Evolutionary conservation across 2,797 vertebrate species (phyloP).

Genomic region (Labroides dimidiatus): DNA sequence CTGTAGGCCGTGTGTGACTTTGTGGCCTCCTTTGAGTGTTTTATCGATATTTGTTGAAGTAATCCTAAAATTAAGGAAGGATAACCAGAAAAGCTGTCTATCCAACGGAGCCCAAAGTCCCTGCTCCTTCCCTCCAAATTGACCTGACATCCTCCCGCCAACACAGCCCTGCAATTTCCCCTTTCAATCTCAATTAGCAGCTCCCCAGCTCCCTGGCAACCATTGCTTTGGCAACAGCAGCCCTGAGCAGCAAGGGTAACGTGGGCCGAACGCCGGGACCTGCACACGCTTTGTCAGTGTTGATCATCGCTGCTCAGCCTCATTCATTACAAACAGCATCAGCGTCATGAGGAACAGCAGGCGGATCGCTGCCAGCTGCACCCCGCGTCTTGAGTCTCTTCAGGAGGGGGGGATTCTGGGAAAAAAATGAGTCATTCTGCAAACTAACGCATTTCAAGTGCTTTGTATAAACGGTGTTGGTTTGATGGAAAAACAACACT

Average conservation of each 20-base stretch:
- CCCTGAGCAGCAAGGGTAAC: slow-evolving; percentile 10
- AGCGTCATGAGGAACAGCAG: slow-evolving; percentile 39
- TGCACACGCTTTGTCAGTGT: slow-evolving; percentile 1
- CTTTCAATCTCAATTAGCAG: slow-evolving; percentile 63
- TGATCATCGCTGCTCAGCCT: slow-evolving; percentile 6
- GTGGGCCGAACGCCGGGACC: slow-evolving; percentile 6
- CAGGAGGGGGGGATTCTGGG: slow-evolving; percentile 59
- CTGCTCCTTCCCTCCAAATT: neutral
- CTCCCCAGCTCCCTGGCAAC: slow-evolving; percentile 75
- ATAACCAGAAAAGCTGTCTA: neutral
- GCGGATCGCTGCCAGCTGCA: slow-evolving; percentile 40
- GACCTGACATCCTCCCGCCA: slow-evolving; percentile 6
- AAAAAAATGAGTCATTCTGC: slow-evolving; percentile 48
- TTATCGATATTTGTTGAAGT: neutral
- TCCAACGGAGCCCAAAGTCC: neutral
- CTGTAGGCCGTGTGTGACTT: no score
- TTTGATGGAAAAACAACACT: slow-evolving; percentile 7
- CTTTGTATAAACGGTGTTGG: neutral
- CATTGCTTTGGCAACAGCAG: slow-evolving; percentile 67
- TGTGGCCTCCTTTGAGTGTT: no score
- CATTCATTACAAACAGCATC: slow-evolving; percentile 52
- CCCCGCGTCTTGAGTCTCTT: slow-evolving; percentile 35
- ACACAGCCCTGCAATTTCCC: slow-evolving; percentile 42
- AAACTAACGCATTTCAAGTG: neutral
- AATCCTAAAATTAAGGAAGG: neutral